These are phyloP conservation scores for Sebastes trivittatus DNA, from an alignment of 2,797 vertebrate species.

Conservation along the genomic window DNA sequence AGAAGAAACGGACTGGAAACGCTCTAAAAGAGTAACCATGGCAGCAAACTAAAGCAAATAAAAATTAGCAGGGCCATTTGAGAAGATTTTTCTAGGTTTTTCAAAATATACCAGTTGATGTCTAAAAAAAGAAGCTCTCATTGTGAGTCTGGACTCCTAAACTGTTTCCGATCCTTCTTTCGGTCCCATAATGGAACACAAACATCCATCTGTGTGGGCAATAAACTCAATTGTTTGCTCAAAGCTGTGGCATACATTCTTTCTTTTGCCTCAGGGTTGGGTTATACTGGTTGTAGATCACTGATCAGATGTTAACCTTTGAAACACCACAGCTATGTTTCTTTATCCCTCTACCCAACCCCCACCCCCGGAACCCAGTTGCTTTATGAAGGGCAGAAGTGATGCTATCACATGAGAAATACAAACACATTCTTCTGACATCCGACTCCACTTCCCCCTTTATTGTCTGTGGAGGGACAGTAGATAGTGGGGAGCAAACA, in stretches of 20 bases:
- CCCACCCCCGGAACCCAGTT: neutral
- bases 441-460: conserved; percentile 33
- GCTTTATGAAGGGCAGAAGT: conserved; percentile 24
- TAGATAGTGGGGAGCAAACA: conserved; percentile 3
- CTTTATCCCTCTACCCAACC: conserved; percentile 12
- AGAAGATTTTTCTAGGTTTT: neutral
- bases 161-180: neutral
- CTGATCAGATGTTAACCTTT: conserved; percentile 28
- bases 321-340: conserved; percentile 10
- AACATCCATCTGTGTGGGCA: conserved; percentile 39
- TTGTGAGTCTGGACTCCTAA: neutral
- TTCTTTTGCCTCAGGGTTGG: conserved; percentile 12
- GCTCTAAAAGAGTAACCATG: conserved; percentile 31
- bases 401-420: conserved; percentile 58
- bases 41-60: conserved; percentile 18
- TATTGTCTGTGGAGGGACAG: conserved; percentile 12
- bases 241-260: conserved; percentile 13
- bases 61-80: neutral
- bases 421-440: conserved; percentile 46
- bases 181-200: conserved; percentile 2
- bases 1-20: conserved; percentile 30
- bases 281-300: conserved; percentile 44
- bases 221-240: conserved; percentile 43
- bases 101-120: neutral
- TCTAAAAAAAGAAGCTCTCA: neutral